Evolutionary conservation across 1,140 invertebrate genomes (phyloP), one percentile per base, ranked within the genome.

Genomic region (Pseudomyrmex sp.): DNA sequence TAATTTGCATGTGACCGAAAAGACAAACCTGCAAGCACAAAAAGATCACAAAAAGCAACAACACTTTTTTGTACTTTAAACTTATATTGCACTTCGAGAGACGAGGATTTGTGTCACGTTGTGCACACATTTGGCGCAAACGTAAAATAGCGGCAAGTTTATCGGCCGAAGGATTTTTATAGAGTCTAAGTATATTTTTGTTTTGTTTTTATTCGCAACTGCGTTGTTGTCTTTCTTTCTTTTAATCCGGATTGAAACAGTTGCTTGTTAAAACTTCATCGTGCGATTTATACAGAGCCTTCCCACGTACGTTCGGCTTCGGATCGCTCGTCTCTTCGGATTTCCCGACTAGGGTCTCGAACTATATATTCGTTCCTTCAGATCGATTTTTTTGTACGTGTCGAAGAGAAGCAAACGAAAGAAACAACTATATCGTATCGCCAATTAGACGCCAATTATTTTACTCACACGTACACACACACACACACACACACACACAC

Each of bases 361-460:
- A 56, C 52, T 58, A 79, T 18, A 59, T 70, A 52, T 52, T 70
- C 76, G 76, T 80, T 72, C n/a, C 76, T 72, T 80, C 35, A 50
- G 8, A 50, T 80, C 76, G 66, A 80, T 80, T 80, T 80, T 72
- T 70, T 72, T 18, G n/a, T n/a, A 80, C 44, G 66, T 44, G 76
- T 72, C 66, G 44, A 59, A 61, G 44, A 80, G 44, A 69, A 72
- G 66, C 76, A 61, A 59, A 72, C 12, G 23, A 61, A 59, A 59
- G 7, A 59, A 80, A 15, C 23, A 15, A n/a, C 18, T 80, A 61
- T 35, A 56, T 15, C n/a, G 75, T 18, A 72, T 80, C 76, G 66
- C 76, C 76, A 80, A 79, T 59, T 79, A 59, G 65, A 79, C 76
- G 65, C 76, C 76, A 70, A 80, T 80, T 72, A 72, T 80, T 80